Percentiles rank a stretch among this genome's conserved stretches.
phyloP scores from a whole-genome alignment of 2,113 vertebrate species.

The Microtus oregoni region DNA sequence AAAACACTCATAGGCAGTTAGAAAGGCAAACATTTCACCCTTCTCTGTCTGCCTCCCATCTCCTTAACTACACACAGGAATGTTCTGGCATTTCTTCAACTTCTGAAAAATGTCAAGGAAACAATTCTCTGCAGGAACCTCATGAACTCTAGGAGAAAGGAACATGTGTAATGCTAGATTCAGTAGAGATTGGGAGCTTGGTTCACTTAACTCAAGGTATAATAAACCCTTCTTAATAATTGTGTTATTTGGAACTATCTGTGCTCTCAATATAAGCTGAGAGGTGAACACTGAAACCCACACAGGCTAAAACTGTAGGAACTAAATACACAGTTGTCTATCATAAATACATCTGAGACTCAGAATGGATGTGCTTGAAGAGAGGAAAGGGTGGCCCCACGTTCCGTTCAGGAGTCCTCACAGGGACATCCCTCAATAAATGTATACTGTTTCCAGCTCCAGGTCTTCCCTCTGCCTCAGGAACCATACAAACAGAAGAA shows the following conservation, averaged over 20 bases:
- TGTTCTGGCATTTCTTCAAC: conserved; percentile 10
- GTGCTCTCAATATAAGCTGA: background rate
- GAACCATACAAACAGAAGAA: background rate
- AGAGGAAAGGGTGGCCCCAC: background rate
- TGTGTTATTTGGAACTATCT: no score
- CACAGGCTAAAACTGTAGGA: background rate
- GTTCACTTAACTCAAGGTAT: background rate
- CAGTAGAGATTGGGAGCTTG: background rate
- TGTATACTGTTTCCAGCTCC: background rate
- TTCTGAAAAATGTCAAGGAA: conserved; percentile 20
- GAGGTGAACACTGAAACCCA: background rate
- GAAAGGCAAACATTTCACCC: background rate
- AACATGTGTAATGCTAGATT: background rate
- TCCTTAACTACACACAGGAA: background rate
- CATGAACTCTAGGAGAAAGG: background rate
- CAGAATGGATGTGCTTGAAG: background rate
- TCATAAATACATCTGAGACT: background rate
- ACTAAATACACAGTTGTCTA: background rate
- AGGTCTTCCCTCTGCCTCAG: background rate
- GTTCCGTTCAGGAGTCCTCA: background rate
- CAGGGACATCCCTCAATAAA: background rate
- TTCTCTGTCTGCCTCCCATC: background rate
- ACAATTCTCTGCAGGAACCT: background rate
- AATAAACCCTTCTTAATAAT: background rate
- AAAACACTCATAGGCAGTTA: conserved; percentile 46